Evolutionary conservation across 2,888 invertebrate genomes (phyloP).

Genomic region (Eupithecia abbreviata): DNA sequence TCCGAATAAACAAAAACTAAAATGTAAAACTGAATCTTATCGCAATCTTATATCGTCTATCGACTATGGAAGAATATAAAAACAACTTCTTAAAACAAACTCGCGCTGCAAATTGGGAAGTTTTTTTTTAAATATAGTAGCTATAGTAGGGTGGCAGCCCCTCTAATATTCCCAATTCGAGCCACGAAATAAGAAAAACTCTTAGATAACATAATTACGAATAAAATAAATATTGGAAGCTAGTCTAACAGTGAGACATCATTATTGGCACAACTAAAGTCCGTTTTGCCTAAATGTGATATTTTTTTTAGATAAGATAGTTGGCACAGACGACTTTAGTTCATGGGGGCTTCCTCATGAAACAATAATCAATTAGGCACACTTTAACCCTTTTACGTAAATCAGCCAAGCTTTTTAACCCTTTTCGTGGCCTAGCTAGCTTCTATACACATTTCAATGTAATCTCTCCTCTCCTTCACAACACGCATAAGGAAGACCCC

Average conservation of each 20-base stretch:
- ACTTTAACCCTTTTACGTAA: slow-evolving; percentile 4
- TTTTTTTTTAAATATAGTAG: slow-evolving; percentile 58
- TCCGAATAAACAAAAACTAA: slow-evolving; percentile 24
- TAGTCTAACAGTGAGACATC: slow-evolving; percentile 43
- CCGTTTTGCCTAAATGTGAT: slow-evolving; percentile 34
- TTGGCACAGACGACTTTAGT: slow-evolving; percentile 18
- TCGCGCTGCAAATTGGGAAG: slow-evolving; percentile 53
- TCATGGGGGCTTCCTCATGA: slow-evolving; percentile 12
- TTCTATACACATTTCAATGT: slow-evolving; percentile 3
- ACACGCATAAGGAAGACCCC: slow-evolving; percentile 16
- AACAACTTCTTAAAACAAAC: slow-evolving; percentile 40
- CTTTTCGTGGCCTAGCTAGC: not conserved
- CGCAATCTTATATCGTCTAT: slow-evolving; percentile 25
- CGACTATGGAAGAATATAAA: slow-evolving; percentile 44
- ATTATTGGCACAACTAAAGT: slow-evolving; percentile 47
- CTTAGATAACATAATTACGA: slow-evolving; percentile 64
- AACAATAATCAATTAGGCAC: slow-evolving; percentile 13
- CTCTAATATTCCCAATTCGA: slow-evolving; percentile 48
- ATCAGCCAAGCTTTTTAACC: not conserved
- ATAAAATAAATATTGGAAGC: slow-evolving; percentile 62
- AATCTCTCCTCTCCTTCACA: not conserved
- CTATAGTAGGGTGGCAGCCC: slow-evolving; percentile 10
- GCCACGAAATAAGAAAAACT: slow-evolving; percentile 53
- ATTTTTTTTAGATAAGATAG: slow-evolving; percentile 16
- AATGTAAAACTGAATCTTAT: slow-evolving; percentile 26